Percentiles rank a stretch among this genome's conserved stretches.
Evolutionary conservation across 2,113 vertebrate genomes (phyloP).

Genomic region (Zosterops pallidus): DNA sequence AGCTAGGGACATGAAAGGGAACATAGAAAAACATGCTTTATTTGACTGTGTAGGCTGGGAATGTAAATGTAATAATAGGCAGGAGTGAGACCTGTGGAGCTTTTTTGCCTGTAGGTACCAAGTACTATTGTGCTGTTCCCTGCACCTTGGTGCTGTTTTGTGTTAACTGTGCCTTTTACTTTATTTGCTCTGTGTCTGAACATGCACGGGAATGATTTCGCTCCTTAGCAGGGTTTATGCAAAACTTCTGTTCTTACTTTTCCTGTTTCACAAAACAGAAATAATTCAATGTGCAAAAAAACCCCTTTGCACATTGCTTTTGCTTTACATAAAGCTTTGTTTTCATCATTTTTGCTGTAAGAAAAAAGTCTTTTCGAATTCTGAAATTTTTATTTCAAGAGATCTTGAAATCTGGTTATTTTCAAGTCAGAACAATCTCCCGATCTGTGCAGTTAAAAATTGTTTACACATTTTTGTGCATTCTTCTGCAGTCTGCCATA

Average conservation of each 20-base stretch:
- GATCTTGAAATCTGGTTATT: neutral
- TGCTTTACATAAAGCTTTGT: neutral
- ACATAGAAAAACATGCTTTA: neutral
- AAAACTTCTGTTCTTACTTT: neutral
- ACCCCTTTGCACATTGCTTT: neutral
- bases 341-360: neutral
- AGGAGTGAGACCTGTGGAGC: neutral
- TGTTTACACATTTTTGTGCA: neutral
- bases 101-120: neutral
- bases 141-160: neutral
- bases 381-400: neutral
- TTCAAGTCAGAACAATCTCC: neutral
- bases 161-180: neutral
- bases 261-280: neutral
- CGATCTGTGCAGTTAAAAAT: neutral
- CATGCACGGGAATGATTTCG: constrained; percentile 6
- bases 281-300: neutral
- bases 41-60: neutral
- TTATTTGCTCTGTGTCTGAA: constrained; percentile 16
- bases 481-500: neutral
- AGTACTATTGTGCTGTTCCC: neutral
- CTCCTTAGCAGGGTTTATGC: neutral
- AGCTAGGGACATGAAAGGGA: neutral
- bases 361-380: neutral
- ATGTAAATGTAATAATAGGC: neutral